Conservation (phyloP, 2,797 vertebrate genomes). For the Spizella passerina region DNA sequence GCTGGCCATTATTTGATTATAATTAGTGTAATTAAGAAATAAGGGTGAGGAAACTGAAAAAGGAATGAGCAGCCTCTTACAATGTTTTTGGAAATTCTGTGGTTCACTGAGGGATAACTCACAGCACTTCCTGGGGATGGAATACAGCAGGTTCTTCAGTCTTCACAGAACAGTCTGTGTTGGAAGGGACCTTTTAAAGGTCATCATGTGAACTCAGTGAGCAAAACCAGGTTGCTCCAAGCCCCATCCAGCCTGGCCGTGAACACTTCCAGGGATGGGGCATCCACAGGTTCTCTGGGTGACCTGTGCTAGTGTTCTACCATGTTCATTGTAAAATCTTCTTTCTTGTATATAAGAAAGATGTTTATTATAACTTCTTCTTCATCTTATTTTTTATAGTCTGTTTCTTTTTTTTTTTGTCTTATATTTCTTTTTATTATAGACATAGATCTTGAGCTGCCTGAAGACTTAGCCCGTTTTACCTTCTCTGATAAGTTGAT, state of each 20-base stretch:
- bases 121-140: neutral
- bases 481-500: slow-evolving; percentile 38
- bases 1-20: too few species aligned
- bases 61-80: too few species aligned
- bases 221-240: neutral
- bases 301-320: neutral
- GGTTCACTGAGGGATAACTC: neutral
- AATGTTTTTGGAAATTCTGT: neutral
- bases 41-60: too few species aligned
- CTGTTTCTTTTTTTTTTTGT: neutral
- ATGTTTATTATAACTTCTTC: neutral
- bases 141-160: neutral
- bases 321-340: neutral
- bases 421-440: neutral
- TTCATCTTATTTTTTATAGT: neutral
- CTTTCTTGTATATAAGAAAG: neutral
- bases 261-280: neutral
- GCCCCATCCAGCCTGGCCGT: neutral
- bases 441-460: neutral
- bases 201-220: neutral
- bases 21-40: too few species aligned
- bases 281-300: neutral
- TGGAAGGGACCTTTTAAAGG: neutral
- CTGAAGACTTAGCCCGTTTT: slow-evolving; percentile 18
- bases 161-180: neutral